Conservation (phyloP, 2,888 invertebrate species). For the Stenotaenia linearis region DNA sequence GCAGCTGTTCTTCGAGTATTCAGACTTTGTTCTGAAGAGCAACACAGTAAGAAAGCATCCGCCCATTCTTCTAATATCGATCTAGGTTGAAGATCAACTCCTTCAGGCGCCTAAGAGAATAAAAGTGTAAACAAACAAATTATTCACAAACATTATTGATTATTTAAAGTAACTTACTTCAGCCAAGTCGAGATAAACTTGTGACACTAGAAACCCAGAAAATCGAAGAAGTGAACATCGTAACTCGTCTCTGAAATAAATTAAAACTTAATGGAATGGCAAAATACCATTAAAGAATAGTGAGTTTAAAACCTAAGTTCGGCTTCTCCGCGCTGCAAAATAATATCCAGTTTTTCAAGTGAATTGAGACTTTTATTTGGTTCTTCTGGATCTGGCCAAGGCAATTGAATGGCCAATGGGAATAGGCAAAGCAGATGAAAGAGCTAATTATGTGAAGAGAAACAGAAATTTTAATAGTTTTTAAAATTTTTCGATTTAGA, state of each 20-base stretch:
- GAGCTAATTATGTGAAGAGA: slow-evolving; percentile 27
- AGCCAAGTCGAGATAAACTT: slow-evolving; percentile 32
- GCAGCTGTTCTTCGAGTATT: slow-evolving; percentile 31
- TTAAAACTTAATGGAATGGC: not conserved
- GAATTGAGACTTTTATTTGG: slow-evolving; percentile 7
- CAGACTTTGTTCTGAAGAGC: slow-evolving; percentile 35
- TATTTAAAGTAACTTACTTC: not conserved
- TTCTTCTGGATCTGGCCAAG: slow-evolving; percentile 30
- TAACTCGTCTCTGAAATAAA: slow-evolving; percentile 32
- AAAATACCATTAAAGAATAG: not conserved
- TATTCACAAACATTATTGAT: not conserved
- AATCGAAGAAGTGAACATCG: slow-evolving; percentile 32
- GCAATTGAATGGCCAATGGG: slow-evolving; percentile 29
- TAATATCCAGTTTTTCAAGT: slow-evolving; percentile 34
- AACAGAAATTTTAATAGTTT: too few relatives aligned
- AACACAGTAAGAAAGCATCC: slow-evolving; percentile 35
- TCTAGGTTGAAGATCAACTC: slow-evolving; percentile 6
- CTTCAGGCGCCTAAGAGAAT: slow-evolving; percentile 24
- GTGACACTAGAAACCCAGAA: slow-evolving; percentile 32
- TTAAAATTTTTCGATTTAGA: too few relatives aligned
- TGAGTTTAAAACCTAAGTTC: slow-evolving; percentile 35
- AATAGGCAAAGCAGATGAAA: slow-evolving; percentile 29
- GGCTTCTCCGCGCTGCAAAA: slow-evolving; percentile 35
- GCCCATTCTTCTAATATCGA: slow-evolving; percentile 33
- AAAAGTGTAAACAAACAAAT: not conserved